Evolutionary conservation across 2,797 vertebrate genomes (phyloP).

Genomic region (Periparus ater): DNA sequence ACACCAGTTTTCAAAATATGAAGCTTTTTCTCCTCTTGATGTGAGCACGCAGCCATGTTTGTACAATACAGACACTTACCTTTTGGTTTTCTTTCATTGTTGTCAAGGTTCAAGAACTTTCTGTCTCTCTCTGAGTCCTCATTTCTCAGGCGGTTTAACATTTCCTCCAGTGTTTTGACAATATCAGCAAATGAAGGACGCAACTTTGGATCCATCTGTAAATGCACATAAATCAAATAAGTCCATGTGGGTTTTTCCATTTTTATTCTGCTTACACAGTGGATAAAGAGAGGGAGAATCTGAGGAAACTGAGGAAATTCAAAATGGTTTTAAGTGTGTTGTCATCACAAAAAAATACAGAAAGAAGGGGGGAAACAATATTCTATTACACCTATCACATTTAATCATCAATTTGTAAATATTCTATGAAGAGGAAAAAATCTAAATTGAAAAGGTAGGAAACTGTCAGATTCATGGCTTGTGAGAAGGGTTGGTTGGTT

Average conservation of each 20-base stretch:
- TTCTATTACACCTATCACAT: background rate
- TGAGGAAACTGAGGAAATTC: background rate
- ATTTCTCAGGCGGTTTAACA: conserved; percentile 81
- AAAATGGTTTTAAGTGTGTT: background rate
- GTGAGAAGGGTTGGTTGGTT: background rate
- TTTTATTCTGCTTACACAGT: background rate
- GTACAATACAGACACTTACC: conserved; percentile 71
- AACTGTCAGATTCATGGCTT: background rate
- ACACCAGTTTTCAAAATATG: background rate
- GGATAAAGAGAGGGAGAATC: background rate
- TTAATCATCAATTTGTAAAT: background rate
- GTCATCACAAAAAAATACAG: background rate
- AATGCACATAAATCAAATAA: background rate
- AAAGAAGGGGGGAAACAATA: background rate
- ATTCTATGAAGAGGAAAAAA: background rate
- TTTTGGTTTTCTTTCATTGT: conserved; percentile 86
- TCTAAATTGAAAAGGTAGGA: background rate
- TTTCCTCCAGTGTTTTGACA: conserved; percentile 85
- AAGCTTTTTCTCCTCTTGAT: background rate
- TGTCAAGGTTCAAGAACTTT: conserved; percentile 73
- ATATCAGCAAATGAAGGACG: conserved; percentile 92
- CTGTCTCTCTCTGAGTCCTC: conserved; percentile 84
- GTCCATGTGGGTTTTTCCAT: background rate
- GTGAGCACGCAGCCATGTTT: background rate
- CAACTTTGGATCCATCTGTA: conserved; percentile 95